Percentiles rank a stretch among this genome's conserved stretches.
These are phyloP conservation scores for Archaeoteleia sp. DNA, from an alignment of 2,888 invertebrate species.

Conservation along the genomic window DNA sequence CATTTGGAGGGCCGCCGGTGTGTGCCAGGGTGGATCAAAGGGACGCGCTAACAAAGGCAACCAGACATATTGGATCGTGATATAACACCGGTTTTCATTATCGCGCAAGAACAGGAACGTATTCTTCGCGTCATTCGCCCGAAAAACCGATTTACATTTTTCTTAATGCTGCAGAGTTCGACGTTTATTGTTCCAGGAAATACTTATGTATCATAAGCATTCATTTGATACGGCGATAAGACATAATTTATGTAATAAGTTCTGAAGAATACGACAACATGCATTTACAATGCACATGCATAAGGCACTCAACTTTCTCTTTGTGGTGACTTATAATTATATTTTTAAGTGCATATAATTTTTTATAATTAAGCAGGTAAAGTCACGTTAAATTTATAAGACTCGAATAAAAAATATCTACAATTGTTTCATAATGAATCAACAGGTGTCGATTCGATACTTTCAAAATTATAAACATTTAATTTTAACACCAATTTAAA, in stretches of 20 bases:
- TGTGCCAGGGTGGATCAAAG: constrained; percentile 57
- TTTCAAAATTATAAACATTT: too few species aligned
- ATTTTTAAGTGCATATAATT: constrained; percentile 16
- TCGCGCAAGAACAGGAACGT: constrained; percentile 39
- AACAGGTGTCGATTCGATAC: too few species aligned
- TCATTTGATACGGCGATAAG: constrained; percentile 41
- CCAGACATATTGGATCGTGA: constrained; percentile 56
- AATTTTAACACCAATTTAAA: too few species aligned
- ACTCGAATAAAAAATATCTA: too few species aligned
- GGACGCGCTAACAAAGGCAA: constrained; percentile 61
- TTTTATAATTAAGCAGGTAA: too few species aligned
- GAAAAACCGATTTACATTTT: constrained; percentile 34
- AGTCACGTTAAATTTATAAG: too few species aligned
- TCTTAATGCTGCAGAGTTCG: constrained; percentile 20
- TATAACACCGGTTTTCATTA: constrained; percentile 56
- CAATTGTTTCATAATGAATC: too few species aligned
- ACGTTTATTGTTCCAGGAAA: constrained; percentile 26
- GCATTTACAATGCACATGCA: neutral
- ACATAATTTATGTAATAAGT: constrained; percentile 37
- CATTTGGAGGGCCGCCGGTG: constrained; percentile 23
- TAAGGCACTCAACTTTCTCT: constrained; percentile 24
- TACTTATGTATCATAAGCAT: constrained; percentile 11
- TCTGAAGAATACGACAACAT: constrained; percentile 29
- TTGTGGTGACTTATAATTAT: constrained; percentile 12
- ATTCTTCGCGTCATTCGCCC: constrained; percentile 22